phyloP scores from a whole-genome alignment of 2,797 vertebrate genomes.

The Schizopygopsis malacanthus region DNA sequence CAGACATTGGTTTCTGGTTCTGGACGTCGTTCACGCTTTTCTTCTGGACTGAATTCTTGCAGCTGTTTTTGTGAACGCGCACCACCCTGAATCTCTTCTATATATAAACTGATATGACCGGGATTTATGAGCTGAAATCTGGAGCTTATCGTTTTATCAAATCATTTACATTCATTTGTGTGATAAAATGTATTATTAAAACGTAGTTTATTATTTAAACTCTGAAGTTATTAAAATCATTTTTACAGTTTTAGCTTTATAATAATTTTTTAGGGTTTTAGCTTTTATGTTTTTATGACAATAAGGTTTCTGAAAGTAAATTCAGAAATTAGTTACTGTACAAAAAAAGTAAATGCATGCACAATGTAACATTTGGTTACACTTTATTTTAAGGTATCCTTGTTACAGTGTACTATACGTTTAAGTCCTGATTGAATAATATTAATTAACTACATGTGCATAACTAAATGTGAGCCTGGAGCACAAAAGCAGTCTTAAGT shows the following conservation, averaged over 20 bases:
- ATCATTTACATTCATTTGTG: background rate
- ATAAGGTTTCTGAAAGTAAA: background rate
- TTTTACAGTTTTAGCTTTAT: background rate
- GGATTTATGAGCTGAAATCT: background rate
- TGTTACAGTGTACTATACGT: too few relatives aligned
- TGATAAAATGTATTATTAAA: background rate
- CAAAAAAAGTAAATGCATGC: too few relatives aligned
- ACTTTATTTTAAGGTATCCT: too few relatives aligned
- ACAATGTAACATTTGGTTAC: too few relatives aligned
- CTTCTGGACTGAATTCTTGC: constrained; percentile 33
- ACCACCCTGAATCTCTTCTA: constrained; percentile 46
- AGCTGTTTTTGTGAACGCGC: constrained; percentile 51
- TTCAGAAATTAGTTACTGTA: too few relatives aligned
- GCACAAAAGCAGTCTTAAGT: too few relatives aligned
- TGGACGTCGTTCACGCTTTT: constrained; percentile 48
- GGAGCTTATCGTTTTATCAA: background rate
- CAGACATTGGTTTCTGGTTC: constrained; percentile 47
- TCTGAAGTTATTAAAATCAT: background rate
- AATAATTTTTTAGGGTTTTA: background rate
- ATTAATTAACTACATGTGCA: too few relatives aligned
- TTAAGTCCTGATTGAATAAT: too few relatives aligned
- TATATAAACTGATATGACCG: constrained; percentile 21
- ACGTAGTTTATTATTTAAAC: background rate
- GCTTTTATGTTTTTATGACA: background rate
- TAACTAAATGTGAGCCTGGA: too few relatives aligned